Evolutionary conservation across 2,113 vertebrate species (phyloP), one percentile per base, ranked within the genome.

Genomic region (Sturnira hondurensis): DNA sequence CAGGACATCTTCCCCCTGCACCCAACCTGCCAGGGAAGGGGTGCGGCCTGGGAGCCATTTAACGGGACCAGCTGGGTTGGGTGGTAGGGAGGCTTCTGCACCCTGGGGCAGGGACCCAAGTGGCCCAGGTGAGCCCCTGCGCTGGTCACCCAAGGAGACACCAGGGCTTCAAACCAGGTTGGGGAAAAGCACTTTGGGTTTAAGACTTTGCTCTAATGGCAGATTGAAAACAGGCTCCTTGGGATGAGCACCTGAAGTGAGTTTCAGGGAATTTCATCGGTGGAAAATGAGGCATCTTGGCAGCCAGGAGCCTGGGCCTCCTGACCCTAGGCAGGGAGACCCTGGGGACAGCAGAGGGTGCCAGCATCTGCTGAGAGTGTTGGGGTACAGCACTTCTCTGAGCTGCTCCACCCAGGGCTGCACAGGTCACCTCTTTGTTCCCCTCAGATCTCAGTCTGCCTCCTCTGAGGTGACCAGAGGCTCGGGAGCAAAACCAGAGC

Each of bases 341-440:
- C 56, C 14, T 0, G 0, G 1, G 33, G 63, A 24, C 1, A 4
- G 56, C n/a, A 61, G 12, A 33, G 16, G 31, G 16, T 45, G 61
- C 13, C 5, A 0, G 33, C 26, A 19, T 41, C n/a, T 41, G 24
- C n/a, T 6, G 15, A 36, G 13, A 13, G 22, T 0, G 0, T 1
- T 12, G 45, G 36, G 8, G 26, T 19, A 4, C 3, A 3, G 36
- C 4, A 2, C 19, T 26, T 67, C 85, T 24, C 52, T 1, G 31
- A 73, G 74, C 41, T 3, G 20, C 20, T 56, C 31, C 67, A 80
- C 0, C 12, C 38, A 20, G 74, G 17, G 22, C 7, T 16, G 6
- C 52, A 14, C 5, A 7, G 68, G 20, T 7, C 43, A 8, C 63
- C 36, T n/a, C 86, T 33, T 6, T 2, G 5, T 11, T 20, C 7